Conservation (phyloP, 2,888 invertebrate genomes). For the Oxyteleia sp. region DNA sequence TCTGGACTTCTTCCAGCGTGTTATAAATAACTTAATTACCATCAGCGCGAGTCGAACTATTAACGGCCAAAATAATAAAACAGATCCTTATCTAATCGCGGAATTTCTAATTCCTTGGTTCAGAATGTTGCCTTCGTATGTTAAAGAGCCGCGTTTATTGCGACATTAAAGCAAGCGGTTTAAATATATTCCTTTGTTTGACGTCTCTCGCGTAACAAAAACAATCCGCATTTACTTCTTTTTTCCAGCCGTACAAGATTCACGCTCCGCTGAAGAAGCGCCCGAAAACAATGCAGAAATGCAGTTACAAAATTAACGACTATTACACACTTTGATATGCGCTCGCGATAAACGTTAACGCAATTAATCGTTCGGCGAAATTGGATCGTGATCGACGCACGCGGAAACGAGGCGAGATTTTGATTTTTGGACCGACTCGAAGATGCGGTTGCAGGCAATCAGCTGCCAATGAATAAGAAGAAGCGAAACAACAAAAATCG, state of each 20-base stretch:
- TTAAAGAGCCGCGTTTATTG: conserved; percentile 8
- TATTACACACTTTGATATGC: not conserved
- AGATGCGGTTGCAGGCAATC: too few species aligned
- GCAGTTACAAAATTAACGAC: conserved; percentile 20
- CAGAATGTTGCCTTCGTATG: conserved; percentile 2
- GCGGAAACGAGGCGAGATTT: too few species aligned
- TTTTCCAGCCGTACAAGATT: conserved; percentile 1
- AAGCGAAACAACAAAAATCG: too few species aligned
- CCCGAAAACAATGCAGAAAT: conserved; percentile 26
- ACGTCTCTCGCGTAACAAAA: conserved; percentile 12
- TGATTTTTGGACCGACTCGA: not conserved
- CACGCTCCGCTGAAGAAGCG: conserved; percentile 11
- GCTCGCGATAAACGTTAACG: not conserved
- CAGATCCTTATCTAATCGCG: conserved; percentile 33
- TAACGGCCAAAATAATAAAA: not conserved
- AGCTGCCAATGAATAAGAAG: too few species aligned
- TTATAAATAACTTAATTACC: not conserved
- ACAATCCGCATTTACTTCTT: conserved; percentile 3
- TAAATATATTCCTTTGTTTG: conserved; percentile 24
- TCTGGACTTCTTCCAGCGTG: too few species aligned
- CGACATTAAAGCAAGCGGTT: not conserved
- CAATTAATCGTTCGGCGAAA: not conserved
- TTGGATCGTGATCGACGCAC: too few species aligned
- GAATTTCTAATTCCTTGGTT: conserved; percentile 15
- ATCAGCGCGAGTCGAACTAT: not conserved